Conservation (phyloP, 2,113 vertebrate genomes). For the Lota lota region DNA sequence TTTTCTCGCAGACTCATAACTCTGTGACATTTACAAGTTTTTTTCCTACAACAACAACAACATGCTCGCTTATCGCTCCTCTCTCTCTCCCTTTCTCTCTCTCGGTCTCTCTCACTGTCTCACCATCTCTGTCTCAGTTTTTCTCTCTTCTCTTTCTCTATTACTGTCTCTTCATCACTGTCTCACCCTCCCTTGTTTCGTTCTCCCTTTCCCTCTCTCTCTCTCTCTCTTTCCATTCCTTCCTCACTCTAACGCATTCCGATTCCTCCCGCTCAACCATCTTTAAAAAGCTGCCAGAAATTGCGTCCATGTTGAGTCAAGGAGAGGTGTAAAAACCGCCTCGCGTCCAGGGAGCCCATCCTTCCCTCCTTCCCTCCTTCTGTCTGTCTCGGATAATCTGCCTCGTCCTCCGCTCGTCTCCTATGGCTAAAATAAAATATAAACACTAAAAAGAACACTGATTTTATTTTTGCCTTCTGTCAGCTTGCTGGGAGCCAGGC, state of each 20-base stretch:
- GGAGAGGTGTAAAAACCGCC: constrained; percentile 10
- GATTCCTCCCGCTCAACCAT: neutral
- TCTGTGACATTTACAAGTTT: no score
- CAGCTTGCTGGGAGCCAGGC: constrained; percentile 3
- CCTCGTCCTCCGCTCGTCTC: constrained; percentile 18
- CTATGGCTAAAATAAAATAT: no score
- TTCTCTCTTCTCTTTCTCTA: no score
- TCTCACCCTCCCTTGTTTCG: neutral
- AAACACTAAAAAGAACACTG: constrained; percentile 3
- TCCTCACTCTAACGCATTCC: neutral
- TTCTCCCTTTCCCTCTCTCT: neutral
- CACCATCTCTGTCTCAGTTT: no score
- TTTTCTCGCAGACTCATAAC: no score
- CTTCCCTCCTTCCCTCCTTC: constrained; percentile 12
- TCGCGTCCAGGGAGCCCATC: constrained; percentile 7
- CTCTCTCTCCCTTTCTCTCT: no score
- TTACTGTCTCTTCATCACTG: no score
- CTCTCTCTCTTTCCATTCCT: neutral
- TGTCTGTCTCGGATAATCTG: constrained; percentile 13
- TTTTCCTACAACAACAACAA: no score
- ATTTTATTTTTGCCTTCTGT: constrained; percentile 17
- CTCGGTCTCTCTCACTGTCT: no score
- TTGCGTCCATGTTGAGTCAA: constrained; percentile 21
- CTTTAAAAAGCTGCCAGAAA: constrained; percentile 14
- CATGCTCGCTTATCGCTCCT: no score